Evolutionary conservation across 2,797 vertebrate species (phyloP), one percentile per base, ranked within the genome.

Genomic region (Poeciliopsis paucimaculata): DNA sequence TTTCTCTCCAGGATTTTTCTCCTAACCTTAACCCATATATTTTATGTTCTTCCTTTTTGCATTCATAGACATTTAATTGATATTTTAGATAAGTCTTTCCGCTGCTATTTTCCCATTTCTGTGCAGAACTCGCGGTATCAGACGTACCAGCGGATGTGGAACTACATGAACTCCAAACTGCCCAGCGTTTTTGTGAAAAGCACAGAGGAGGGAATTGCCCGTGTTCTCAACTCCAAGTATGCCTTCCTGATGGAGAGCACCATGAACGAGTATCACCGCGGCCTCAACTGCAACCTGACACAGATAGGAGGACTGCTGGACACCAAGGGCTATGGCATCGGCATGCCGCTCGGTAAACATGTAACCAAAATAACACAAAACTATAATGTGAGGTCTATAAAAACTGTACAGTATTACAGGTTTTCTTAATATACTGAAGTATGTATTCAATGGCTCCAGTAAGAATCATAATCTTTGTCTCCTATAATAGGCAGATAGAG

Each of bases 71-170:
- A 76, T 51, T 77, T 75, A 51, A 68, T 71, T 18, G 2, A 39
- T 39, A 43, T 72, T 57, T 73, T 73, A 13, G 36, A 20, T 12
- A 79, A 78, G n/a, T 36, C 20, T 10, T 72, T 15, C 26, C 11
- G 0, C 60, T 71, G 28, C 76, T 66, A 5, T 72, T 51, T 75
- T 83, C 0, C 71, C 2, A 80, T 76, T 66, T 72, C 26, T 74
- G 5, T 49, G 10, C 91, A 98, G 97, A 98, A 97, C 84, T 98
- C 97, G 0, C 90, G 97, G 62, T 98, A 98, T 90, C 97, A 98
- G 93, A 98, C 97, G 0, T 98, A 98, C 92, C 97, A 98, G 93
- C 95, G 97, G 4, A 98, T 98, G 97, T 98, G 97, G 97, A 98
- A 97, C 93, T 98, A 97, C 95, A 98, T 98, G 97, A 94, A 97